Percentiles rank a stretch among this genome's conserved stretches.
Conservation (phyloP, 2,797 vertebrate genomes). For the Notolabrus celidotus region DNA sequence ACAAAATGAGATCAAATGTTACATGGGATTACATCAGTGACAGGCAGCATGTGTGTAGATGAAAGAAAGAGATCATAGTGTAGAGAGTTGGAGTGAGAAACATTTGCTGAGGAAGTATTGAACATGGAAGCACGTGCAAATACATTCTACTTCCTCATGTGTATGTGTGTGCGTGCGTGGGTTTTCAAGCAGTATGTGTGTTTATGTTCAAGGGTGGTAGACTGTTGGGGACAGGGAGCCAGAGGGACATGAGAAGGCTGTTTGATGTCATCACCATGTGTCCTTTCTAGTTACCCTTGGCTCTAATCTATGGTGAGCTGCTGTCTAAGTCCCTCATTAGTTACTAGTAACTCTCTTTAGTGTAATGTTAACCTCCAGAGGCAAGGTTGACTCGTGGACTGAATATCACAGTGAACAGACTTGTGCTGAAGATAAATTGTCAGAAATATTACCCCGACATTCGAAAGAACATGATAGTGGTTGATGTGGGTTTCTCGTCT, state of each 20-base stretch:
- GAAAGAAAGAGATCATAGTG: neutral
- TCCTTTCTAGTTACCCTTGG: constrained; percentile 65
- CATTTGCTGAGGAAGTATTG: neutral
- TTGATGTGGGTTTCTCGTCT: neutral
- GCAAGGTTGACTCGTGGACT: constrained; percentile 49
- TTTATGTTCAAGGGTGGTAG: constrained; percentile 26
- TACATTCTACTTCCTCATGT: neutral
- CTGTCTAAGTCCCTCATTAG: constrained; percentile 64
- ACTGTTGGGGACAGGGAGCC: constrained; percentile 41
- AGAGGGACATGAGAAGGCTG: constrained; percentile 58
- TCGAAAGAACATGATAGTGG: constrained; percentile 6
- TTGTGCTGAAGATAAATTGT: constrained; percentile 28
- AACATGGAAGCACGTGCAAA: neutral
- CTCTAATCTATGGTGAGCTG: constrained; percentile 60
- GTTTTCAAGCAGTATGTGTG: constrained; percentile 1
- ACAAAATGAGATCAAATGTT: constrained; percentile 34
- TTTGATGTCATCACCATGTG: constrained; percentile 67
- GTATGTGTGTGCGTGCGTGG: neutral
- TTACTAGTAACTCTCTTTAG: constrained; percentile 67
- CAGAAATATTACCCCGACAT: constrained; percentile 38
- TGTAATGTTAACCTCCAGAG: constrained; percentile 60
- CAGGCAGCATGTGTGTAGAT: constrained; percentile 2
- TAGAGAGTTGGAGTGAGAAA: neutral
- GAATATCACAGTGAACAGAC: constrained; percentile 49
- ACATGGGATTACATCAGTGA: constrained; percentile 58